Base-by-base conservation (phyloP, 2,888 invertebrate genomes). In the Troides oblongomaculatus region DNA sequence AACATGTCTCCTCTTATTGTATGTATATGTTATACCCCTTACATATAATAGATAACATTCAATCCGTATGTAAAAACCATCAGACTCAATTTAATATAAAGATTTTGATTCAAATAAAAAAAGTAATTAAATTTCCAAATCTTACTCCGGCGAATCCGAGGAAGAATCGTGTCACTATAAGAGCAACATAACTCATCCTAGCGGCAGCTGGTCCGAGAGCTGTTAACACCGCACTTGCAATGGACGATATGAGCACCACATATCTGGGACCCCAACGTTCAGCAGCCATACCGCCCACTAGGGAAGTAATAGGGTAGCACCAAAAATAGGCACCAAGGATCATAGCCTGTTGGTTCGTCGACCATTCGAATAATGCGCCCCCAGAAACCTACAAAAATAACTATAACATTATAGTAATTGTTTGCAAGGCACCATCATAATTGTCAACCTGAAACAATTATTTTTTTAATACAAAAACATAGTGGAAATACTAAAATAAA, bases 271-370 rank as follows among this genome's bases (percentile, higher is more conserved):
- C 95, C 84, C 95, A 94, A 71, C 93, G 89, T 81, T 95, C 95
- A 0, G 95, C 94, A n/a, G 95, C 81, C 78, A 94, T 93, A 4
- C 95, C 96, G 0, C 94, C 95, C 0, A 94, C 92, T 70, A 95
- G 81, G 10, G 95, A 95, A 46, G 95, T 95, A 43, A 95, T 76
- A 21, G 94, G 94, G 74, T 95, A 95, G 50, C 95, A 95, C 94
- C 95, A 95, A 80, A 95, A 96, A 77, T 95, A 96, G 0, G 95
- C 92, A 1, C 95, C 95, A 39, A 96, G 83, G 14, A 96, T 93
- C 50, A 94, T 79, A 0, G 95, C 95, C 82, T 96, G 95, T 75
- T 94, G 93, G 62, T 93, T 90, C 43, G 90, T 82, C 25, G 93
- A 90, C 96, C 96, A 96, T 70, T 91, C 84, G 71, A 92, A 93